Conservation (phyloP, 2,888 invertebrate genomes). For the Pandemis cinnamomeana region DNA sequence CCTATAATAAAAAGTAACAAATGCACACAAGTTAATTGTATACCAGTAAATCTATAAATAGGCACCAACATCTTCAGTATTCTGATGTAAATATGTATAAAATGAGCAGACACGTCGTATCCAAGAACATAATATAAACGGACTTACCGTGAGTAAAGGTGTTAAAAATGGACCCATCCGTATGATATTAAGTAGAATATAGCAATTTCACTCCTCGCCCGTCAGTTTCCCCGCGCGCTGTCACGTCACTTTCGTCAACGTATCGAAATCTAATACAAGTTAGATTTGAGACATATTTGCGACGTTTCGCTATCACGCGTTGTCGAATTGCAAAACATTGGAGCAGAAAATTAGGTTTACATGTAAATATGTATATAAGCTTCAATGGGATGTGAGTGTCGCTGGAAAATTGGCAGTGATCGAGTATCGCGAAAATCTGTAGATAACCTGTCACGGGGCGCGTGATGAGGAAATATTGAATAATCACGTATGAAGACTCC, state of each 20-base stretch:
- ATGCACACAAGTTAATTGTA: too few species aligned
- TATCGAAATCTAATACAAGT: conserved; percentile 40
- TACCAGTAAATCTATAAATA: too few species aligned
- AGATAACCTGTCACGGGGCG: conserved; percentile 45
- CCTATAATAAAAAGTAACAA: too few species aligned
- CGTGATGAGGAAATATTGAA: conserved; percentile 50
- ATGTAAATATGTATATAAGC: conserved; percentile 59
- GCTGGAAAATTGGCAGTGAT: conserved; percentile 71
- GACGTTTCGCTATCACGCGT: conserved; percentile 32
- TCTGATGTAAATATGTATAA: too few species aligned
- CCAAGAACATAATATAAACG: too few species aligned
- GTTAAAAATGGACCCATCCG: not conserved
- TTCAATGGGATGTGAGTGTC: conserved; percentile 60
- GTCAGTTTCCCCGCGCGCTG: conserved; percentile 4
- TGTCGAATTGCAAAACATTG: conserved; percentile 55
- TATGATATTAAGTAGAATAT: not conserved
- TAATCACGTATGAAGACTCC: conserved; percentile 42
- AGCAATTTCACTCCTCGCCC: conserved; percentile 15
- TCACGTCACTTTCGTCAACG: conserved; percentile 17
- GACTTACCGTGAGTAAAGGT: not conserved
- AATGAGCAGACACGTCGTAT: too few species aligned
- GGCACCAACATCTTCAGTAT: too few species aligned
- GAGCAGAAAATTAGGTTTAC: conserved; percentile 71
- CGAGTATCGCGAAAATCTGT: conserved; percentile 54
- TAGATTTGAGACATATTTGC: conserved; percentile 42